Evolutionary conservation across 2,113 vertebrate genomes (phyloP).

Genomic region (Fulica atra): DNA sequence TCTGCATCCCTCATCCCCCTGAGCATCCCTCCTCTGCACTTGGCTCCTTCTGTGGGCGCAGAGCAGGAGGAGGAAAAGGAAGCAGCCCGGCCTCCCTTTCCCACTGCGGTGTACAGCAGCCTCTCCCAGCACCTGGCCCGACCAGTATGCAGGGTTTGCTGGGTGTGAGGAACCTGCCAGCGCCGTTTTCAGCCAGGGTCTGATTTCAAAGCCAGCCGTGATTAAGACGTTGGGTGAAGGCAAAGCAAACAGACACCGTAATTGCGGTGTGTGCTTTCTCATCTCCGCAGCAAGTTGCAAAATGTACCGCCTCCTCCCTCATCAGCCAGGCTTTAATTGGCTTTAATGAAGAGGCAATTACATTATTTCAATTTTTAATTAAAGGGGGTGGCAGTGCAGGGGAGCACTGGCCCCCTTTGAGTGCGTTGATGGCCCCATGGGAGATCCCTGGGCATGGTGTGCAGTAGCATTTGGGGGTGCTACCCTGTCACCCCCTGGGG

Average conservation of each 20-base stretch:
- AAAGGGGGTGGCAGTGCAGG: neutral
- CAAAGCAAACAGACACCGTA: constrained; percentile 33
- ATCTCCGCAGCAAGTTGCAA: constrained; percentile 28
- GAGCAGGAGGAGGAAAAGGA: neutral
- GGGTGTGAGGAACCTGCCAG: neutral
- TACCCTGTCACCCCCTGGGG: neutral
- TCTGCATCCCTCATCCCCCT: neutral
- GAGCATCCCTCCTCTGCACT: neutral
- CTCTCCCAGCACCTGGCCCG: neutral
- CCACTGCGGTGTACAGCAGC: accelerated
- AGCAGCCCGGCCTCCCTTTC: neutral
- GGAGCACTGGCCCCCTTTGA: neutral
- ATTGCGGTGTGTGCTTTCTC: constrained; percentile 22
- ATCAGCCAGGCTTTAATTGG: constrained; percentile 47
- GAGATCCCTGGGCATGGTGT: neutral
- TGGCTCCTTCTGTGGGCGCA: accelerated
- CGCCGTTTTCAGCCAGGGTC: neutral
- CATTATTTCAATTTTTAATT: constrained; percentile 53
- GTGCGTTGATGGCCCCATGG: neutral
- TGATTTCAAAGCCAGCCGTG: constrained; percentile 20
- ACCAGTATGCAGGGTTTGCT: neutral
- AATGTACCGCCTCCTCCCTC: constrained; percentile 56
- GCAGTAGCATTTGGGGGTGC: neutral
- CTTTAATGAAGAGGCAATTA: constrained; percentile 60
- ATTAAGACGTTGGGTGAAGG: neutral